Conservation (phyloP, 2,113 vertebrate genomes). For the Lamprotornis superbus region DNA sequence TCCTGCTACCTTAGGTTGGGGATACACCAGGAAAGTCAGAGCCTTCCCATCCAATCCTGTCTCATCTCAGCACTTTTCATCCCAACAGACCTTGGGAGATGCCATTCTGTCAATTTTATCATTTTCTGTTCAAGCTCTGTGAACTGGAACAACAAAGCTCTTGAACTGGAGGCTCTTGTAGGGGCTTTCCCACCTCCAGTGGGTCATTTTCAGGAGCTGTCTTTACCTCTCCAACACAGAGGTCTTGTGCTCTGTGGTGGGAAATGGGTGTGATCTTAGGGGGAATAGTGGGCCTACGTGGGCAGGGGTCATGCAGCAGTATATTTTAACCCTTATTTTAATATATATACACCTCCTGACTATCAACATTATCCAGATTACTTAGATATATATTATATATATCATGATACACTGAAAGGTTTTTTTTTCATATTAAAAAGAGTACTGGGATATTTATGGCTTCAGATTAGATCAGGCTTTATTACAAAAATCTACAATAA, state of each 20-base stretch:
- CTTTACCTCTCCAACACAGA: not conserved
- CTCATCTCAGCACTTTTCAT: not conserved
- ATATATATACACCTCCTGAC: no score
- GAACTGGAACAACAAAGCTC: not conserved
- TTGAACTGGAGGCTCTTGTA: not conserved
- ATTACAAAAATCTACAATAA: not conserved
- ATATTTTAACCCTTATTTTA: not conserved
- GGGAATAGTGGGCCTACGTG: fast-evolving
- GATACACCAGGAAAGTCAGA: not conserved
- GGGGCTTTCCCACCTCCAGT: not conserved
- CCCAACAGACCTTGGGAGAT: not conserved
- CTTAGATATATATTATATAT: not conserved
- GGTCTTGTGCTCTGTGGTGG: not conserved
- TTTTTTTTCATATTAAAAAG: not conserved
- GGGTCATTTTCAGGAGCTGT: not conserved
- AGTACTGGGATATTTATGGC: not conserved
- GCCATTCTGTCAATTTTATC: not conserved
- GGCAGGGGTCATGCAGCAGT: not conserved
- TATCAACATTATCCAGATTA: not conserved
- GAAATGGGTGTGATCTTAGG: not conserved
- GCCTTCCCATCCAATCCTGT: not conserved
- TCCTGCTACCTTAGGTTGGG: not conserved
- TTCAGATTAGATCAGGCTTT: not conserved
- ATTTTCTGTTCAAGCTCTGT: not conserved
- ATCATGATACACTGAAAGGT: not conserved